These are phyloP conservation scores for Epirrita christyi DNA, from an alignment of 2,888 invertebrate genomes.

Conservation along the genomic window DNA sequence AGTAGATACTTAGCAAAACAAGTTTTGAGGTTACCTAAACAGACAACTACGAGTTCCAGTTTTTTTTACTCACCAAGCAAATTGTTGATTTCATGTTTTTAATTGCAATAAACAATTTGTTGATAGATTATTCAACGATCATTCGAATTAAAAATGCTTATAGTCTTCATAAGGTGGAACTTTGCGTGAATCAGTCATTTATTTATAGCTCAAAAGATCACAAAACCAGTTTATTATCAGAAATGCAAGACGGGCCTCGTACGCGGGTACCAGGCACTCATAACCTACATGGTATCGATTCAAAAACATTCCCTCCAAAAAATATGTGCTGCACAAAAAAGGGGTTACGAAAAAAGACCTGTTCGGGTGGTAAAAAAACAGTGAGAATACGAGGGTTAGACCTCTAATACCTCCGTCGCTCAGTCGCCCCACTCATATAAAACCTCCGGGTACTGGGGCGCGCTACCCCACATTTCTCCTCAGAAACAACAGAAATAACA, in stretches of 20 bases:
- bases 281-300: slow-evolving; percentile 74
- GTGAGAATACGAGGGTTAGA: slow-evolving; percentile 77
- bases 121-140: slow-evolving; percentile 25
- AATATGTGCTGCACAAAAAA: slow-evolving; percentile 71
- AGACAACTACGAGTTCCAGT: slow-evolving; percentile 49
- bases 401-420: slow-evolving; percentile 81
- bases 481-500: slow-evolving; percentile 73
- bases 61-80: slow-evolving; percentile 51
- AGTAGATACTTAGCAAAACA: slow-evolving; percentile 50
- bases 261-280: slow-evolving; percentile 58
- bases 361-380: slow-evolving; percentile 68
- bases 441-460: slow-evolving; percentile 69
- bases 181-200: slow-evolving; percentile 38
- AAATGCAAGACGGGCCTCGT: slow-evolving; percentile 43
- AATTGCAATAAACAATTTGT: slow-evolving; percentile 31
- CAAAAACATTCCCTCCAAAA: slow-evolving; percentile 79
- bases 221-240: slow-evolving; percentile 45
- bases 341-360: slow-evolving; percentile 74
- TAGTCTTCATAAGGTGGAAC: slow-evolving; percentile 22
- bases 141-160: slow-evolving; percentile 27
- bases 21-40: slow-evolving; percentile 67
- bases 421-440: slow-evolving; percentile 75
- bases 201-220: slow-evolving; percentile 38
- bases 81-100: slow-evolving; percentile 48
- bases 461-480: slow-evolving; percentile 74